Evolutionary conservation across 2,113 vertebrate genomes (phyloP), one percentile per base, ranked within the genome.

Genomic region (Leptodactylus fuscus): DNA sequence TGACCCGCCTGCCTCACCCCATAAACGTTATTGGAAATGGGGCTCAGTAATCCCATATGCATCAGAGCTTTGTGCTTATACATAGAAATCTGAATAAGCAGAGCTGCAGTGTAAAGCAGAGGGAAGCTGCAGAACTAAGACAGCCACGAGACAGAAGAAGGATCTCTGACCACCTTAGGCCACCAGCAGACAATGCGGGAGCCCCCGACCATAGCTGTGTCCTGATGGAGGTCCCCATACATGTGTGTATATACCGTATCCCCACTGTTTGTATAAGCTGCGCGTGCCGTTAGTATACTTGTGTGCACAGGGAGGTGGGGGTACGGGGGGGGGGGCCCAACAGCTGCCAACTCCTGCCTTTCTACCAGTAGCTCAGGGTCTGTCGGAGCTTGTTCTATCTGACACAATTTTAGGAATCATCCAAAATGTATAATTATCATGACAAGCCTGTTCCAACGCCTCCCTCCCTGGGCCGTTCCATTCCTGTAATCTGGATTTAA

Each of bases 381-480:
- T 86, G 84, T 86, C 84, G 79, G 58, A 86, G 84, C 84, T 86
- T 86, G 84, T 86, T 80, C 84, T 85, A 51, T 27, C 65, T 86
- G 84, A 79, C 84, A 86, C 84, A 73, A 86, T 81, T 86, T 86
- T 86, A 86, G 84, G 77, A 86, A 81, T 78, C 84, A 86, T 81
- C 84, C 76, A 86, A 86, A 86, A 86, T 86, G 76, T 86, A 86
- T 86, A 86, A 86, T 86, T 86, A 86, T 86, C 84, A 81, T 86
- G 84, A 86, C 76, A 86, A 86, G 76, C 84, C 51, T 86, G 84
- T 86, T 78, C 73, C 84, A 81, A 81, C 76, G 77, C 77, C 84
- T 86, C 84, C 77, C 84, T 81, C 76, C n/a, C 65, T 60, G 83
- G 51, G 83, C 76, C 77, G 29, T 81, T 79, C 84, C 84, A 73